Base-by-base conservation (phyloP, 2,113 vertebrate genomes). In the Atlantisia rogersi region DNA sequence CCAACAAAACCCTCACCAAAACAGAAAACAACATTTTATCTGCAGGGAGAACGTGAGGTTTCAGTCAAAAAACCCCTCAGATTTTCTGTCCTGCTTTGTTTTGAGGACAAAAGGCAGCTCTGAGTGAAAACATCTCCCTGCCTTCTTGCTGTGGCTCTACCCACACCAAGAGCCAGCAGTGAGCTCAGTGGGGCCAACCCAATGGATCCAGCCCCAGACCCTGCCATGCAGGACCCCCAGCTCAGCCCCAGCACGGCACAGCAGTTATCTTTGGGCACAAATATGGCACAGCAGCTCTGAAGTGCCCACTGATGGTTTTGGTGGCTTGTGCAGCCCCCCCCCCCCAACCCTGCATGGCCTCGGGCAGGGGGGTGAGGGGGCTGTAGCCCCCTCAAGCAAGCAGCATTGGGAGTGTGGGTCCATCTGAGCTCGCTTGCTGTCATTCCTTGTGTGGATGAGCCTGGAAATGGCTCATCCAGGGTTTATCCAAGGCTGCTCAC, bases 1-100 rank as follows among this genome's bases (percentile, higher is more conserved):
- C 44, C 73, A 93, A 80, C 83, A 85, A 90, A 35, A 35, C 35
- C 35, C 35, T 35, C 35, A 35, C 35, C 35, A 35, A 35, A 92
- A 59, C 91, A 80, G 93, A 83, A 39, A 65, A 68, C 18, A 83
- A 94, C 80, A 86, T 88, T 86, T 80, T 73, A 94, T 90, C 91
- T 83, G 76, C 11, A 2, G 50, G 91, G 48, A 50, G 56, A 92
- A 93, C 63, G 85, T 2, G 85, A 71, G 87, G 71, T 92, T 94
- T 92, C 59, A 28, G 40, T 40, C 48, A 53, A 53, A 53, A 13
- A 44, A 31, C 9, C 44, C 44, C 19, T 46, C 17, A 8, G 44
- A 46, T 70, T 62, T 71, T 71, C 52, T 75, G 44, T 15, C 16
- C 9, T 35, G 58, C 22, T 73, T 92, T 80, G 93, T 79, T 93